Conservation (phyloP, 2,888 invertebrate genomes). For the Agonopterix heracliana region DNA sequence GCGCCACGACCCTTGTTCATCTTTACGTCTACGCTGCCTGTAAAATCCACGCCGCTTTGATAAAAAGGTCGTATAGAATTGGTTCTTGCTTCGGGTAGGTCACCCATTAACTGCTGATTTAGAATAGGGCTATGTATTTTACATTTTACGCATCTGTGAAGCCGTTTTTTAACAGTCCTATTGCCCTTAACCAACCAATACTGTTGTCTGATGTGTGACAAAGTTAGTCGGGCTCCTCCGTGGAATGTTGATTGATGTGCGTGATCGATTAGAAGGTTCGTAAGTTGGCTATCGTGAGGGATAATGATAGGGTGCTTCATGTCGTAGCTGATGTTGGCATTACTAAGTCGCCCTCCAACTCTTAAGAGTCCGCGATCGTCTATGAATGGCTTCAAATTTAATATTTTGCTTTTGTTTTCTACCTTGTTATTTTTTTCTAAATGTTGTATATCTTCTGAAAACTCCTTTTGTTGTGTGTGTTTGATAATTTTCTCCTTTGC, state of each 20-base stretch:
- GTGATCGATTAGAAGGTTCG: neutral
- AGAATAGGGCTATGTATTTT: neutral
- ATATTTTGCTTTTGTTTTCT: constrained; percentile 9
- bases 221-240: neutral
- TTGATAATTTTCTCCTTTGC: constrained; percentile 12
- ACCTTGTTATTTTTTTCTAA: neutral
- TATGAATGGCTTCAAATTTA: constrained; percentile 14
- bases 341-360: constrained; percentile 2
- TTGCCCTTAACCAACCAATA: neutral
- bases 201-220: neutral
- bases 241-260: neutral
- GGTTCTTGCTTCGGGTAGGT: neutral
- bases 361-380: constrained; percentile 11
- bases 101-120: neutral
- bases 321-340: neutral
- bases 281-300: neutral
- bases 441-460: neutral
- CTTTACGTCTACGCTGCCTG: constrained; percentile 11
- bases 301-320: neutral
- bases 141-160: neutral
- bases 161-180: neutral
- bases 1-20: constrained; percentile 9
- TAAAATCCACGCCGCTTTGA: constrained; percentile 11
- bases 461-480: constrained; percentile 7
- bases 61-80: neutral